Conservation (phyloP, 2,797 vertebrate species). For the Carapus acus region DNA sequence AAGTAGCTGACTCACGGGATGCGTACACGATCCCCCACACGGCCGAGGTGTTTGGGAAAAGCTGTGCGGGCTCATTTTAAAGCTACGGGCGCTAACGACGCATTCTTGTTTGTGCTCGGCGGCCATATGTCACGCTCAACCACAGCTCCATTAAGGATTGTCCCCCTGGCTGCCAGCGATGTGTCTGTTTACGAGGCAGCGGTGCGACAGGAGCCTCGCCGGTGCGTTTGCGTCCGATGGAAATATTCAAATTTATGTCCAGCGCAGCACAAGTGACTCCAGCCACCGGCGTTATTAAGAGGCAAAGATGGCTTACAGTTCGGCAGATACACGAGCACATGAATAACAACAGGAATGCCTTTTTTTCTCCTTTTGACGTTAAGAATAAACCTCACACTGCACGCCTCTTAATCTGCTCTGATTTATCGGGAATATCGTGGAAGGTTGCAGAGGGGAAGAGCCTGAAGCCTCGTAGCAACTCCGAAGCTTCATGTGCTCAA, state of each 20-base stretch:
- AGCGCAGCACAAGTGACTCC: slow-evolving; percentile 25
- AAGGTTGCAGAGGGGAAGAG: slow-evolving; percentile 13
- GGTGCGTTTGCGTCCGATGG: slow-evolving; percentile 10
- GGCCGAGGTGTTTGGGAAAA: no score
- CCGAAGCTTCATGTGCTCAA: slow-evolving; percentile 5
- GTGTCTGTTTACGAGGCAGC: slow-evolving; percentile 39
- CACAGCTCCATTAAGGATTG: slow-evolving; percentile 34
- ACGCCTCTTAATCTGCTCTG: slow-evolving; percentile 23
- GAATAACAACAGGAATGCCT: slow-evolving; percentile 18
- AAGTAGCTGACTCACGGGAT: no score
- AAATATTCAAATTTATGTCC: slow-evolving; percentile 41
- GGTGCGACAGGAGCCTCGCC: slow-evolving; percentile 25
- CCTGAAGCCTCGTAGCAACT: slow-evolving; percentile 33
- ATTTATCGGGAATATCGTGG: slow-evolving; percentile 20
- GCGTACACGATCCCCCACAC: no score
- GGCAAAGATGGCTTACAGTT: slow-evolving; percentile 11
- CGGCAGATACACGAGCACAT: slow-evolving; percentile 4
- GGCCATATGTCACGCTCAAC: slow-evolving; percentile 28
- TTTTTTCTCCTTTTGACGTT: slow-evolving; percentile 20
- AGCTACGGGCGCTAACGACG: slow-evolving; percentile 17
- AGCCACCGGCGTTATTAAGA: slow-evolving; percentile 23
- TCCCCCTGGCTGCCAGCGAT: slow-evolving; percentile 40
- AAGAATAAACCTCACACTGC: slow-evolving; percentile 19
- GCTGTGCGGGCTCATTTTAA: slow-evolving; percentile 1
- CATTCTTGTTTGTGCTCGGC: slow-evolving; percentile 10